Evolutionary conservation across 1,140 invertebrate genomes (phyloP).

Genomic region (Cryptotermes secundus): DNA sequence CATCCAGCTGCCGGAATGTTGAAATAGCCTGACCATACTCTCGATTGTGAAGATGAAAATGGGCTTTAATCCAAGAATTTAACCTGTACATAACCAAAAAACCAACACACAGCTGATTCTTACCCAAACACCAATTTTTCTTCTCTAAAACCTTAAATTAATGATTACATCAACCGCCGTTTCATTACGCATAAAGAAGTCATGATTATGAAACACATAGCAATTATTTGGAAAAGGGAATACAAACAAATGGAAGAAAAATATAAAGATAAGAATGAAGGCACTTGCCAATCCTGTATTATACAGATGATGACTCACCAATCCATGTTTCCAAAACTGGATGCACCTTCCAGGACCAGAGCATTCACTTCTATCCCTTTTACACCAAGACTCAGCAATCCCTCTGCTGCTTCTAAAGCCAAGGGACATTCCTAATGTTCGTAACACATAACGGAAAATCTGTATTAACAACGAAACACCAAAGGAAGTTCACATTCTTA

Average conservation of each 20-base stretch:
- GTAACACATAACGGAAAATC: background rate
- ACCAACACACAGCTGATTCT: no score
- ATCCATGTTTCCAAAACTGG: conserved; percentile 48
- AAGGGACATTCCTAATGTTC: conserved; percentile 66
- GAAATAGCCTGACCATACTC: conserved; percentile 64
- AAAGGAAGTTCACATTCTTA: background rate
- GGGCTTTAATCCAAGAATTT: conserved; percentile 67
- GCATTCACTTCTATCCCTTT: conserved; percentile 70
- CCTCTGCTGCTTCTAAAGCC: conserved; percentile 67
- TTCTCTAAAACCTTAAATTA: no score
- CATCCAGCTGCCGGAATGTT: conserved; percentile 63
- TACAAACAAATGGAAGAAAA: background rate
- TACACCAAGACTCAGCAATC: conserved; percentile 65
- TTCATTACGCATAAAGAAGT: no score
- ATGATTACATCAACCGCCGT: no score
- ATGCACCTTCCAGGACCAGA: conserved; percentile 59
- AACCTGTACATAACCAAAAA: conserved; percentile 50
- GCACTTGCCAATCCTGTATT: no score
- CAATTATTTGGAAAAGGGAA: no score
- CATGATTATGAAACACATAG: no score
- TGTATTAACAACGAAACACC: no score
- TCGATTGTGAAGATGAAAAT: conserved; percentile 60
- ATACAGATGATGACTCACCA: conserved; percentile 48
- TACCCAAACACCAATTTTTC: no score
- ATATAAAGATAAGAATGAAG: background rate